These are phyloP conservation scores for Eolophus roseicapilla DNA, from an alignment of 2,113 vertebrate genomes.

Conservation along the genomic window DNA sequence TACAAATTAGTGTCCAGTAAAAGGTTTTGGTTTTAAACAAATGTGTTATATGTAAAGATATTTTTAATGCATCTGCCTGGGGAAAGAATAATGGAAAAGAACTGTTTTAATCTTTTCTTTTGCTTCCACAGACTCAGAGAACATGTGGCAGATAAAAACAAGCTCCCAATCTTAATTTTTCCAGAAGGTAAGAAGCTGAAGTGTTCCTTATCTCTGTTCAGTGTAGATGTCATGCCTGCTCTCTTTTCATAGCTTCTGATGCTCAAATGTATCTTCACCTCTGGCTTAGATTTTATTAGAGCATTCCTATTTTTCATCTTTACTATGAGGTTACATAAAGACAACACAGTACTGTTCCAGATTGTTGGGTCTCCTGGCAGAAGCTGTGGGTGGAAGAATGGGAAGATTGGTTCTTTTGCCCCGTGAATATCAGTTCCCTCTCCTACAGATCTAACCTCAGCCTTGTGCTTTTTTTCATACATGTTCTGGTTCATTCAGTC, in stretches of 20 bases:
- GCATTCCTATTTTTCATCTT: neutral
- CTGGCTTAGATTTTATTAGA: neutral
- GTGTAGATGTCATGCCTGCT: neutral
- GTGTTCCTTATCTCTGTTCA: neutral
- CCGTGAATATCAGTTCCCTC: neutral
- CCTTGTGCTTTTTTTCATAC: neutral
- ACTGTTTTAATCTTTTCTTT: neutral
- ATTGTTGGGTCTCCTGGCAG: neutral
- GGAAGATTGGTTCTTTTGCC: neutral
- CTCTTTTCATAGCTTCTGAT: neutral
- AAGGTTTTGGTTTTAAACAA: neutral
- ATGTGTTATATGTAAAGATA: neutral
- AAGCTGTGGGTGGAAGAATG: neutral
- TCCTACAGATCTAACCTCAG: neutral
- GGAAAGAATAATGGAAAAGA: neutral
- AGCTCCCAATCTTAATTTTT: conserved; percentile 95
- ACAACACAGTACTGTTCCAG: neutral
- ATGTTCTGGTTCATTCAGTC: neutral
- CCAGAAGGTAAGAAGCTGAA: conserved; percentile 87
- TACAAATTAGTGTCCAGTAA: neutral
- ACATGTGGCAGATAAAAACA: conserved; percentile 86
- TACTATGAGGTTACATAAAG: neutral
- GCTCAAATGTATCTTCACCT: neutral
- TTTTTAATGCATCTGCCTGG: neutral
- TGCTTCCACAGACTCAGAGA: conserved; percentile 81